These are phyloP conservation scores for Andrena chrysosceles DNA, from an alignment of 2,888 invertebrate species.

Conservation along the genomic window DNA sequence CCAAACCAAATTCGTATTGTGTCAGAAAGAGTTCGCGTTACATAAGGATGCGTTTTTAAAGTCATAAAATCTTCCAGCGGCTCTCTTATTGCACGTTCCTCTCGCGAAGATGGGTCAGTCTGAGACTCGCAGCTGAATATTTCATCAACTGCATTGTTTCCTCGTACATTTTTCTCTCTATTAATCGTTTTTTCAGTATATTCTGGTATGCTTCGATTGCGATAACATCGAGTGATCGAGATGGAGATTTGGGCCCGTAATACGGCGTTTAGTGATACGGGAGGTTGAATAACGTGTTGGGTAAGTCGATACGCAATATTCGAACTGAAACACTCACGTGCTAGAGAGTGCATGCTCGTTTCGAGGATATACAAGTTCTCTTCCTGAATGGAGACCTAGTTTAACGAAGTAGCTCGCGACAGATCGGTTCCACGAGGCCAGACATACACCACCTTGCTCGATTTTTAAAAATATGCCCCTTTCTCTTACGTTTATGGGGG, in stretches of 20 bases:
- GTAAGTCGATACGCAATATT: slow-evolving; percentile 69
- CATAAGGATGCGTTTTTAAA: slow-evolving; percentile 38
- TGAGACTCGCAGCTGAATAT: neutral
- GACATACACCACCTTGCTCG: neutral
- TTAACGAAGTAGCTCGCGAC: slow-evolving; percentile 34
- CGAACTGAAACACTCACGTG: slow-evolving; percentile 41
- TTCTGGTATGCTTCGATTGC: slow-evolving; percentile 19
- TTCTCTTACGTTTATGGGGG: neutral
- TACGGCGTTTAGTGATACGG: slow-evolving; percentile 43
- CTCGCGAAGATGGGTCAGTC: neutral
- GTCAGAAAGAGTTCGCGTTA: slow-evolving; percentile 17
- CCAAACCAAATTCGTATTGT: neutral
- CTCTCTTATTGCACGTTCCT: slow-evolving; percentile 13
- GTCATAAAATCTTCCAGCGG: neutral
- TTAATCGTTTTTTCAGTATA: neutral
- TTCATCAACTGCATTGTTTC: neutral
- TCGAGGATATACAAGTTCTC: slow-evolving; percentile 58
- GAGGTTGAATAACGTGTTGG: slow-evolving; percentile 70
- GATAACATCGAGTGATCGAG: slow-evolving; percentile 32
- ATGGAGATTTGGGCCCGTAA: slow-evolving; percentile 51
- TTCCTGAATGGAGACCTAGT: slow-evolving; percentile 68
- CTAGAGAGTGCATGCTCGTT: slow-evolving; percentile 33
- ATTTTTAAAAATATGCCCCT: neutral
- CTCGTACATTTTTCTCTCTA: neutral
- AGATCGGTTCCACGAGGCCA: slow-evolving; percentile 18